Percentiles rank a stretch among this genome's conserved stretches.
These are phyloP conservation scores for Cylas formicarius DNA, from an alignment of 1,140 invertebrate genomes.

Conservation along the genomic window DNA sequence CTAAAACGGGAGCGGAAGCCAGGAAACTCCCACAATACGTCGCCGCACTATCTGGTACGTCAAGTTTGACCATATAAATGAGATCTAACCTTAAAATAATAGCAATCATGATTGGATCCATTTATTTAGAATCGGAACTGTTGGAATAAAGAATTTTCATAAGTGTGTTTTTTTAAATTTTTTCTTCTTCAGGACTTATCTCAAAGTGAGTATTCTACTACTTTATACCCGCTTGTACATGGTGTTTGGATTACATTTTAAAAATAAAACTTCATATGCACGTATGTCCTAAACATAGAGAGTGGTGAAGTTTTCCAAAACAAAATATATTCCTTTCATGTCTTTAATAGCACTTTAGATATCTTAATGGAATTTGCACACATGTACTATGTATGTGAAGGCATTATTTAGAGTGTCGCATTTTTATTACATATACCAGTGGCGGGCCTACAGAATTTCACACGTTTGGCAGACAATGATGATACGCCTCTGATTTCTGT, in stretches of 20 bases:
- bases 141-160: background rate
- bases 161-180: background rate
- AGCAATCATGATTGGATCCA: background rate
- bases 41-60: constrained; percentile 53
- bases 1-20: background rate
- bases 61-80: background rate
- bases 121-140: background rate
- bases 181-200: background rate
- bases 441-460: too few species aligned
- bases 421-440: too few species aligned
- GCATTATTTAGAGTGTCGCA: too few species aligned
- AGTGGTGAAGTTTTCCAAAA: too few species aligned
- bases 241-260: background rate
- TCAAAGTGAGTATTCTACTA: background rate
- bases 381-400: too few species aligned
- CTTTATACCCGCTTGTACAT: background rate
- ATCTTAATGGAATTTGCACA: too few species aligned
- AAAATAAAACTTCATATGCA: too few species aligned
- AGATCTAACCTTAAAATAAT: constrained; percentile 6
- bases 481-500: too few species aligned
- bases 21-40: constrained; percentile 59
- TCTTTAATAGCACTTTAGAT: too few species aligned
- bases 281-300: too few species aligned
- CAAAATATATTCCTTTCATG: too few species aligned
- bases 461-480: too few species aligned